Percentiles rank a stretch among this genome's conserved stretches.
Conservation (phyloP, 2,888 invertebrate species). For the Sphecodes monilicornis region DNA sequence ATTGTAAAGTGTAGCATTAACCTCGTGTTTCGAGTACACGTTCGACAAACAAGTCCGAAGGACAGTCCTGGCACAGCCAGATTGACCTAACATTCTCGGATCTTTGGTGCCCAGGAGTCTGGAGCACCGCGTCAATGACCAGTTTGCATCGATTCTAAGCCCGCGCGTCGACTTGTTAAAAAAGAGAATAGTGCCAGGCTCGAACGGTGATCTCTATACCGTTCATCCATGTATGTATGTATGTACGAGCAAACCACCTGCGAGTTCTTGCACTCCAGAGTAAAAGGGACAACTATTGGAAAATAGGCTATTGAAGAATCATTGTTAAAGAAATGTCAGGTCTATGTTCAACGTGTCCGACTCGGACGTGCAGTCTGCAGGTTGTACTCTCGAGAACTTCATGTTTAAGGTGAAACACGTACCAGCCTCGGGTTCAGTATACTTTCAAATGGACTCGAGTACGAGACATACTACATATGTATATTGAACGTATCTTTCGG, state of each 20-base stretch:
- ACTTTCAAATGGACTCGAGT: not conserved
- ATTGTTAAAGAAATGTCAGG: not conserved
- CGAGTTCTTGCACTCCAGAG: not conserved
- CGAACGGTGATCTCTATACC: not conserved
- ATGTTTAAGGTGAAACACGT: not conserved
- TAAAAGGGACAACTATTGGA: not conserved
- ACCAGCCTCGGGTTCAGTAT: not conserved
- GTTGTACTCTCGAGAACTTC: not conserved
- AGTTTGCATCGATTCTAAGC: constrained; percentile 32
- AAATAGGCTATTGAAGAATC: not conserved
- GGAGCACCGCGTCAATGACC: constrained; percentile 28
- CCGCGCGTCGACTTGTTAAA: not conserved
- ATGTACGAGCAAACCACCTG: not conserved
- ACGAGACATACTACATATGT: not conserved
- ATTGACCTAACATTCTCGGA: constrained; percentile 35
- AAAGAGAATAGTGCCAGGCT: constrained; percentile 20
- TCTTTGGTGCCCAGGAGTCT: constrained; percentile 30
- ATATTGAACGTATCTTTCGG: not conserved
- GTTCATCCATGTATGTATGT: no score
- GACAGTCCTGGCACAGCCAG: constrained; percentile 18
- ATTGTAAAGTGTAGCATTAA: constrained; percentile 9
- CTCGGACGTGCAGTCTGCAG: not conserved
- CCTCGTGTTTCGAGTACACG: constrained; percentile 15
- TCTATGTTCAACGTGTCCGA: no score
- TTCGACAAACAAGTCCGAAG: constrained; percentile 34